phyloP scores from a whole-genome alignment of 2,888 invertebrate genomes.

The Tortricodes alternella region DNA sequence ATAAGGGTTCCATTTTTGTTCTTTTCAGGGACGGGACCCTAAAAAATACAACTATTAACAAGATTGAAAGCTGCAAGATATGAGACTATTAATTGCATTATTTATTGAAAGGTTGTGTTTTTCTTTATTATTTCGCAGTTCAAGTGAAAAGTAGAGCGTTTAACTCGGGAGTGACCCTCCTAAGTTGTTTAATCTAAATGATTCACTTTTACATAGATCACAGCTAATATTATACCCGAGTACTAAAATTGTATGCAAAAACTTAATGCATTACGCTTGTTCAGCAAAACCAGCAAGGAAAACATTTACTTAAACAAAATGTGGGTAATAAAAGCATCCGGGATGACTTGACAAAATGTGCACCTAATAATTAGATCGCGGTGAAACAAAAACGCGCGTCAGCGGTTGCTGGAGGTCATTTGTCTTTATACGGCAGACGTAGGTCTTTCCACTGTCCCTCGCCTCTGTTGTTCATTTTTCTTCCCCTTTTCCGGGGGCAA shows the following conservation, averaged over 20 bases:
- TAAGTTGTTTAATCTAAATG: no score
- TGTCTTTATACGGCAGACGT: conserved; percentile 56
- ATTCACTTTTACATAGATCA: no score
- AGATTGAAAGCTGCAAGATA: no score
- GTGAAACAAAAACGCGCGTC: conserved; percentile 22
- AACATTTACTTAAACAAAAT: conserved; percentile 10
- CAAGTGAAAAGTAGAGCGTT: no score
- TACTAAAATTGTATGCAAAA: conserved; percentile 1
- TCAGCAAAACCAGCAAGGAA: neutral
- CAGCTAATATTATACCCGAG: no score
- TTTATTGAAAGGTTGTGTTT: no score
- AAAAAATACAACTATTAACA: no score
- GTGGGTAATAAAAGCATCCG: conserved; percentile 14
- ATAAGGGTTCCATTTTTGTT: no score
- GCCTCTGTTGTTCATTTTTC: conserved; percentile 76
- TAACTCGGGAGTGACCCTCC: no score
- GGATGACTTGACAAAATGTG: conserved; percentile 22
- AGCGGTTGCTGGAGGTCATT: conserved; percentile 49
- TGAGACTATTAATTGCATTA: no score
- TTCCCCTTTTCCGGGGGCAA: conserved; percentile 69
- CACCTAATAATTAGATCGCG: conserved; percentile 26
- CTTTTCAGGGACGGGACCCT: no score
- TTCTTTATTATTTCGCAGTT: no score
- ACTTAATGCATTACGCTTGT: neutral
- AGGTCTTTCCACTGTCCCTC: conserved; percentile 62